Percentiles rank a stretch among this genome's conserved stretches.
phyloP scores from a whole-genome alignment of 2,888 invertebrate species.

The Phymatocera aterrima region DNA sequence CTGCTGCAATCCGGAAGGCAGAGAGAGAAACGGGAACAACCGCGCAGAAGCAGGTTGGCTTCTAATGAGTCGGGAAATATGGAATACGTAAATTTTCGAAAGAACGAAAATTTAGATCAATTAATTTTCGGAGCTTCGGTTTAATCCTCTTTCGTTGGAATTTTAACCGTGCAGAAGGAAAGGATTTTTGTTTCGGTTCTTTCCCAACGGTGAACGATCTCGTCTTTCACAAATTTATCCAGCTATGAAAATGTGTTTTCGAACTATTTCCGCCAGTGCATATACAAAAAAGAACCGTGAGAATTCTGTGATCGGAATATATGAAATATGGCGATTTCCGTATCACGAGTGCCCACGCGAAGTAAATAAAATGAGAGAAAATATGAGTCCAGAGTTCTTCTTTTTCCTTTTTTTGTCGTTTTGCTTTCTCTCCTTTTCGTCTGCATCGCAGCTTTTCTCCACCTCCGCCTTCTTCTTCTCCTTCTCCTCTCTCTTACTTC shows the following conservation, averaged over 20 bases:
- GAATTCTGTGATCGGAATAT: too few relatives aligned
- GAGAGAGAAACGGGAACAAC: neutral
- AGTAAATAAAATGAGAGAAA: neutral
- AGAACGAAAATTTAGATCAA: too few relatives aligned
- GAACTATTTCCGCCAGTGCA: too few relatives aligned
- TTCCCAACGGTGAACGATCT: too few relatives aligned
- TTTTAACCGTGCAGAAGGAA: too few relatives aligned
- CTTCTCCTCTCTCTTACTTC: neutral
- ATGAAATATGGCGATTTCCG: too few relatives aligned
- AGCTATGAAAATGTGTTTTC: too few relatives aligned
- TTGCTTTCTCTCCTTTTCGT: neutral
- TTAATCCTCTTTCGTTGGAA: too few relatives aligned
- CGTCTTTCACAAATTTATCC: too few relatives aligned
- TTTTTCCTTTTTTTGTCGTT: neutral
- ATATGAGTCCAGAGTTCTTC: neutral
- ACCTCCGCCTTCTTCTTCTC: neutral
- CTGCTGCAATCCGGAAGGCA: conserved; percentile 1
- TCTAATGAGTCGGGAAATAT: neutral
- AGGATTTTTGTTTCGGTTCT: too few relatives aligned
- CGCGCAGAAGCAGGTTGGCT: too few relatives aligned
- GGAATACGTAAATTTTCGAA: neutral
- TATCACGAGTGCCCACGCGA: conserved; percentile 7
- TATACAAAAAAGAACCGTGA: neutral
- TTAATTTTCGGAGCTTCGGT: too few relatives aligned
- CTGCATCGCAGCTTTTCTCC: neutral